phyloP scores from a whole-genome alignment of 1,140 invertebrate genomes.

The Calephelis virginiensis region DNA sequence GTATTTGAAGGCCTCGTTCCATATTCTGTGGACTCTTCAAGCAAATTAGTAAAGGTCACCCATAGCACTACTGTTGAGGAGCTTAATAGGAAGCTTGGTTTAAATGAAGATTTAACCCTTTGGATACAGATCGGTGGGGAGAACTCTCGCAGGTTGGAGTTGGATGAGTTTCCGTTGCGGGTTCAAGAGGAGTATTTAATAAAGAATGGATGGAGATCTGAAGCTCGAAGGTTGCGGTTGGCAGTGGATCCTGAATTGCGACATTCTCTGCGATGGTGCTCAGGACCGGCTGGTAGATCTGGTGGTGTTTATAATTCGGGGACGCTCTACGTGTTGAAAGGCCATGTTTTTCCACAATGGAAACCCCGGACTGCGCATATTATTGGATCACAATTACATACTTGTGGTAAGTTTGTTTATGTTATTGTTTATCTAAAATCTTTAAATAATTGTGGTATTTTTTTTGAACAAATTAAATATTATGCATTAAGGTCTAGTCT shows the following conservation, averaged over 20 bases:
- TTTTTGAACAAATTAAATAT: too few relatives aligned
- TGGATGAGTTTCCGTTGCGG: slow-evolving; percentile 79
- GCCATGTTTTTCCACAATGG: slow-evolving; percentile 85
- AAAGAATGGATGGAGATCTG: slow-evolving; percentile 80
- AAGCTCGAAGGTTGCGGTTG: slow-evolving; percentile 79
- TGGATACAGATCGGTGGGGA: slow-evolving; percentile 83
- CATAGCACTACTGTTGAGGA: slow-evolving; percentile 80
- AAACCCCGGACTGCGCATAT: slow-evolving; percentile 80
- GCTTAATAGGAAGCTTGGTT: slow-evolving; percentile 80
- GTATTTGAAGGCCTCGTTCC: slow-evolving; percentile 81
- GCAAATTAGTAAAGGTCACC: slow-evolving; percentile 80
- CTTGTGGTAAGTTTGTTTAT: slow-evolving; percentile 61
- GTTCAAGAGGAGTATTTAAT: slow-evolving; percentile 82
- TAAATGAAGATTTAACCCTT: slow-evolving; percentile 80
- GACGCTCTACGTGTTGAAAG: slow-evolving; percentile 81
- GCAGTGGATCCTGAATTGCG: slow-evolving; percentile 83
- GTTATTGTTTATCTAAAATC: neutral
- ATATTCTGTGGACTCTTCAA: slow-evolving; percentile 63
- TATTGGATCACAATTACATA: slow-evolving; percentile 81
- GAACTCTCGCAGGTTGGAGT: slow-evolving; percentile 77
- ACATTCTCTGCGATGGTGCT: slow-evolving; percentile 81
- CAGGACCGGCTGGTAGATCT: slow-evolving; percentile 76
- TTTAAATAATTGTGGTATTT: too few relatives aligned
- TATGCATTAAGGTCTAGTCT: too few relatives aligned
- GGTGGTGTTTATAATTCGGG: slow-evolving; percentile 79